Base-by-base conservation (phyloP, 1,140 invertebrate genomes). In the Pogonomyrmex californicus region DNA sequence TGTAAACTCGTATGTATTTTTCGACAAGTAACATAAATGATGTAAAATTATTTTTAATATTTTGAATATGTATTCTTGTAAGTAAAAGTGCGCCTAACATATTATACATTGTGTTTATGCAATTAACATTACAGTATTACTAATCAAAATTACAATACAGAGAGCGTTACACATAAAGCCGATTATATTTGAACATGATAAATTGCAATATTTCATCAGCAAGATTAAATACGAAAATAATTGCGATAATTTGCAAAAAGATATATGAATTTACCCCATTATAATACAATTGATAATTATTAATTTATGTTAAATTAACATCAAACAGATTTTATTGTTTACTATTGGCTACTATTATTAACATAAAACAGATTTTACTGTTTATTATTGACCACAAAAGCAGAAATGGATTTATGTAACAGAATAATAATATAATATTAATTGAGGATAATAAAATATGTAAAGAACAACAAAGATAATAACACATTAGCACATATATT, bases 261-360 rank as follows among this genome's bases (percentile, higher is more conserved):
- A 30, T 6, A 14, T 17, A 60, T 58, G 51, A 41, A 2, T 30
- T 12, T 4, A n/a, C 3, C 10, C 7, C 36, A 41, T 23, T 23
- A 23, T 56, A 75, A 56, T 51, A 75, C 56, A 56, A 30, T 75
- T 41, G n/a, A 58, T 58, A 58, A 76, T 58, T 30, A 76, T 60
- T 76, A 41, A 76, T 76, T 76, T 41, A 49, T 7, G 6, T 49
- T 49, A 60, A 76, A 17, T 33, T 1, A 54, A 33, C 14, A 36
- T n/a, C 2, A 75, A 9, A 49, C 38, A 68, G 17, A 38, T 51
- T 75, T 56, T 75, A 58, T 23, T 23, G 23, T 23, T 23, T 23
- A 23, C 23, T 23, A 23, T 23, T 23, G 23, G 23, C 23, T 23
- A 23, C 23, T 23, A 23, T 23, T 23, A 23, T 23, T 23, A 23